These are phyloP conservation scores for Drosophila suzukii DNA, from an alignment of 1,140 invertebrate species.

Conservation along the genomic window DNA sequence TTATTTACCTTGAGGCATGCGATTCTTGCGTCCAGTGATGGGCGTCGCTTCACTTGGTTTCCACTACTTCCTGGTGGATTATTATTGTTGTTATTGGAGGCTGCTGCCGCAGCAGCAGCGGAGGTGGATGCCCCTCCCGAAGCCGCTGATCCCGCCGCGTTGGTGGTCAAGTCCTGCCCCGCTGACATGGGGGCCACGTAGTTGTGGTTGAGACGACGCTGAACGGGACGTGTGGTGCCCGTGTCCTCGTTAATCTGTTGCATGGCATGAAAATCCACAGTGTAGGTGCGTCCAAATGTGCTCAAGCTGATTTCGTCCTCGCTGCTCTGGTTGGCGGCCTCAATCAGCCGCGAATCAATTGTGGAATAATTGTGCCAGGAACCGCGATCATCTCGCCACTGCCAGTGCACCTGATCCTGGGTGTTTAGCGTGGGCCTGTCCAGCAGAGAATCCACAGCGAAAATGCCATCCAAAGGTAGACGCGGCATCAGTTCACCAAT, in stretches of 20 bases:
- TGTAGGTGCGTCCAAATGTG: constrained; percentile 96
- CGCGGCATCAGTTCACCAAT: constrained; percentile 98
- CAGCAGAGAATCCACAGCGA: constrained; percentile 94
- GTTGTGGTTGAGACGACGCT: constrained; percentile 87
- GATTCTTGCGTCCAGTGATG: constrained; percentile 87
- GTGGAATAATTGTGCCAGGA: constrained; percentile 88
- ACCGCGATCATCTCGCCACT: constrained; percentile 98
- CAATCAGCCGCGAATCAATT: constrained; percentile 88
- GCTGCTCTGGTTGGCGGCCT: constrained; percentile 96
- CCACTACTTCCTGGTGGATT: constrained; percentile 25
- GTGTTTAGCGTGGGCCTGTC: constrained; percentile 89
- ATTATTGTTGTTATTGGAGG: constrained; percentile 47
- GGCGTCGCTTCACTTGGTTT: constrained; percentile 59
- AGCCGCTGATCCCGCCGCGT: constrained; percentile 23
- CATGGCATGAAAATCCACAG: constrained; percentile 98
- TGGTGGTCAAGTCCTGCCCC: constrained; percentile 71
- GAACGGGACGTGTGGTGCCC: constrained; percentile 95
- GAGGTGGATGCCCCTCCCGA: constrained; percentile 46
- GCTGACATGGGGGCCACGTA: constrained; percentile 62
- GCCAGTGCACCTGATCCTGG: constrained; percentile 95
- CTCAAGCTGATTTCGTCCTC: constrained; percentile 97
- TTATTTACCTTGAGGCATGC: constrained; percentile 85
- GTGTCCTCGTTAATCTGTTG: constrained; percentile 99
- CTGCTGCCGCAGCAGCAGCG: constrained; percentile 27
- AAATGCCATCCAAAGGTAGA: constrained; percentile 96